phyloP scores from a whole-genome alignment of 2,113 vertebrate genomes.

The Grus americana region DNA sequence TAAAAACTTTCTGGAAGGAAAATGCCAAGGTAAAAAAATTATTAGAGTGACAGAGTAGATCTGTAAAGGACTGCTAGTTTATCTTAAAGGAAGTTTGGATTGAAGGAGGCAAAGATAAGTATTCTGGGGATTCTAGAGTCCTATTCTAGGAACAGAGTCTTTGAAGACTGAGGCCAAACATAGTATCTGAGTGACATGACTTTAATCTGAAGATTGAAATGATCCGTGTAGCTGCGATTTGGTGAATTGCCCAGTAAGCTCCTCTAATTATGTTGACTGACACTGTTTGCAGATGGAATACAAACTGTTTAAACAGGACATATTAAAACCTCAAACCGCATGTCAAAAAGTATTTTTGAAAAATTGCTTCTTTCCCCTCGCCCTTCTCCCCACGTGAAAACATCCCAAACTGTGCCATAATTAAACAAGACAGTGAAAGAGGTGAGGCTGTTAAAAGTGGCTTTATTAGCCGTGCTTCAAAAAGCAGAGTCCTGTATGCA shows the following conservation, averaged over 20 bases:
- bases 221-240: background rate
- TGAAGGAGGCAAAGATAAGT: background rate
- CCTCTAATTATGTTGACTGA: background rate
- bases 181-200: background rate
- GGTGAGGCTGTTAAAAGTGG: background rate
- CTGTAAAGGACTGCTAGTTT: background rate
- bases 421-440: background rate
- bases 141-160: background rate
- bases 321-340: background rate
- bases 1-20: background rate
- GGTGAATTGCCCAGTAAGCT: background rate
- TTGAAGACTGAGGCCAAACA: background rate
- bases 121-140: background rate
- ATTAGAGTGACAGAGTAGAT: background rate
- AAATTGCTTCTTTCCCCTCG: background rate
- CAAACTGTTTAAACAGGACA: background rate
- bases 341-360: background rate
- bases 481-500: background rate
- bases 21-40: background rate
- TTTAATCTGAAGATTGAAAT: background rate
- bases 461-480: background rate
- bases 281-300: background rate
- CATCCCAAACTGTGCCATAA: background rate
- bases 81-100: background rate
- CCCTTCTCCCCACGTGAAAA: background rate